These are phyloP conservation scores for Trachelus stipa DNA, from an alignment of 2,888 invertebrate genomes.

Conservation along the genomic window DNA sequence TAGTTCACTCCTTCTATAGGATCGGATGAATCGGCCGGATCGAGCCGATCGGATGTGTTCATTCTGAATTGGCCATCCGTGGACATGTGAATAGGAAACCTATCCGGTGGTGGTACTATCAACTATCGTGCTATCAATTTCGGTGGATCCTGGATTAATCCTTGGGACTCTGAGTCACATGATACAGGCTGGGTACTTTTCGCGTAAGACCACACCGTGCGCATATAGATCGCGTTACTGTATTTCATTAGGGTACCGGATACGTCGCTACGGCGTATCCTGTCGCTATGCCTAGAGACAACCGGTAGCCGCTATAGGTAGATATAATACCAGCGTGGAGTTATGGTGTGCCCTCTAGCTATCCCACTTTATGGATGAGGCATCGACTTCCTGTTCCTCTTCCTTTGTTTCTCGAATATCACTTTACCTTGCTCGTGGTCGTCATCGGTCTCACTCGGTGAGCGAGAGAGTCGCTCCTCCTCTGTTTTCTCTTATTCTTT, in stretches of 20 bases:
- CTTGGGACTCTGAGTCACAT: constrained; percentile 37
- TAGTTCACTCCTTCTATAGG: too few relatives aligned
- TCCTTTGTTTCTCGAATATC: constrained; percentile 54
- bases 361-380: constrained; percentile 44
- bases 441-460: too few relatives aligned
- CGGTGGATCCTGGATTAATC: constrained; percentile 32
- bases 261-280: constrained; percentile 41
- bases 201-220: constrained; percentile 55
- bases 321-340: too few relatives aligned
- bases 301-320: constrained; percentile 23
- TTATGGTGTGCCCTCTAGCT: background rate
- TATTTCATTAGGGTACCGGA: constrained; percentile 62
- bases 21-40: too few relatives aligned
- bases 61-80: too few relatives aligned
- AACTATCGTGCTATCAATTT: too few relatives aligned
- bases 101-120: too few relatives aligned
- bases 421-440: constrained; percentile 40
- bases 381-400: constrained; percentile 48
- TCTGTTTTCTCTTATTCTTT: too few relatives aligned
- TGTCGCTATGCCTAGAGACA: constrained; percentile 38
- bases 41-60: too few relatives aligned
- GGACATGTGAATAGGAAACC: too few relatives aligned
- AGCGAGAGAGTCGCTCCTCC: too few relatives aligned
- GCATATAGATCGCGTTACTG: constrained; percentile 61
- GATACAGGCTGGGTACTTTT: constrained; percentile 20